These are phyloP conservation scores for Leucoraja erinaceus DNA, from an alignment of 2,113 vertebrate species.

Conservation along the genomic window DNA sequence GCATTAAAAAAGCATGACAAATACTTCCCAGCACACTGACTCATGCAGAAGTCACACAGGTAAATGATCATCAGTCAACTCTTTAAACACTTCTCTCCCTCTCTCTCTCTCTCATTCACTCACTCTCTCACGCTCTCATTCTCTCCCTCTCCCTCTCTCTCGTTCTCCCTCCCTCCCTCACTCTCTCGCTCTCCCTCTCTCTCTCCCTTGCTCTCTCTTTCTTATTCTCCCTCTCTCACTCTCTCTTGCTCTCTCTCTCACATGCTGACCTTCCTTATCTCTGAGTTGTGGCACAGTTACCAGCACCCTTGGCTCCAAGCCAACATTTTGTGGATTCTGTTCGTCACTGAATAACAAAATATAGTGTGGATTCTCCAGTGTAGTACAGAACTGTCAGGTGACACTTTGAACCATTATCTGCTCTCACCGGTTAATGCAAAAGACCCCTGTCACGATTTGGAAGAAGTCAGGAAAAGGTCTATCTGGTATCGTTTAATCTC, in stretches of 20 bases:
- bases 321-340: neutral
- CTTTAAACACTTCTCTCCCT: neutral
- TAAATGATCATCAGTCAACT: neutral
- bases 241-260: neutral
- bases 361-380: neutral
- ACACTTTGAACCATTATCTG: too few species aligned
- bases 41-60: neutral
- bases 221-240: neutral
- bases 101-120: too few species aligned
- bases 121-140: too few species aligned
- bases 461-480: neutral
- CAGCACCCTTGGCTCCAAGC: neutral
- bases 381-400: neutral
- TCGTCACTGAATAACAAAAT: neutral
- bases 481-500: neutral
- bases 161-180: too few species aligned
- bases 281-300: neutral
- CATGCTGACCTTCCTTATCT: neutral
- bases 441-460: neutral
- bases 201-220: neutral
- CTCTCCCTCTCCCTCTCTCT: too few species aligned
- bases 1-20: neutral
- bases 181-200: too few species aligned
- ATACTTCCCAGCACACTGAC: neutral
- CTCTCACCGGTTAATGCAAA: neutral